Evolutionary conservation across 2,888 invertebrate genomes (phyloP).

Genomic region (Helicoverpa assulta): DNA sequence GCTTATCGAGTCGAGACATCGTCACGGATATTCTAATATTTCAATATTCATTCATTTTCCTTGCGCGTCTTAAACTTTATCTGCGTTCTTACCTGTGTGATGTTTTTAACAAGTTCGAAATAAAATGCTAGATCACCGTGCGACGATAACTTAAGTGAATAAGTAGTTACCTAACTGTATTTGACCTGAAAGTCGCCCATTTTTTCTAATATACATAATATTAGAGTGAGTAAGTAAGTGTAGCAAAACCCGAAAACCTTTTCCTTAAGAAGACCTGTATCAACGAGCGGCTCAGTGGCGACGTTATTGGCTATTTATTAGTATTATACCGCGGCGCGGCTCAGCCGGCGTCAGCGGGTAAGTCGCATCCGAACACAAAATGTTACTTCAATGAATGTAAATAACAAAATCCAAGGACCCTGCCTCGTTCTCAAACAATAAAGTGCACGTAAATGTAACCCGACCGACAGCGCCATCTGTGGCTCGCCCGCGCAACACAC

Average conservation of each 20-base stretch:
- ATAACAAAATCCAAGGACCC: slow-evolving; percentile 44
- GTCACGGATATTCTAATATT: slow-evolving; percentile 31
- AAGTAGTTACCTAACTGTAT: neutral
- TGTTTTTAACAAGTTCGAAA: neutral
- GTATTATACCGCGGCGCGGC: slow-evolving; percentile 24
- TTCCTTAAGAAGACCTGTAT: slow-evolving; percentile 27
- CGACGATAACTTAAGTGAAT: neutral
- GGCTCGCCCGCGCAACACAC: slow-evolving; percentile 6
- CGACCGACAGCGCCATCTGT: slow-evolving; percentile 36
- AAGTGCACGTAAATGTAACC: slow-evolving; percentile 16
- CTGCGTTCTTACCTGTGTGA: neutral
- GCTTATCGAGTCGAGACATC: slow-evolving; percentile 39
- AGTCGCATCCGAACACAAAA: slow-evolving; percentile 45
- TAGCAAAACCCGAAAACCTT: slow-evolving; percentile 7
- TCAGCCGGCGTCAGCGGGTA: slow-evolving; percentile 23
- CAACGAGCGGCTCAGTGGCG: slow-evolving; percentile 39
- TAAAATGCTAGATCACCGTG: neutral
- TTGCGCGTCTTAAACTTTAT: slow-evolving; percentile 6
- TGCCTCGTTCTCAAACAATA: slow-evolving; percentile 36
- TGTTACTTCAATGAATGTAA: slow-evolving; percentile 44
- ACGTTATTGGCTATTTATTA: slow-evolving; percentile 56
- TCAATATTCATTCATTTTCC: slow-evolving; percentile 10
- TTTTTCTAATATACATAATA: neutral
- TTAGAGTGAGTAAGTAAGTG: neutral
- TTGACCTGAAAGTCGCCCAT: slow-evolving; percentile 1